Evolutionary conservation across 2,888 invertebrate genomes (phyloP).

Genomic region (Plusia festucae): DNA sequence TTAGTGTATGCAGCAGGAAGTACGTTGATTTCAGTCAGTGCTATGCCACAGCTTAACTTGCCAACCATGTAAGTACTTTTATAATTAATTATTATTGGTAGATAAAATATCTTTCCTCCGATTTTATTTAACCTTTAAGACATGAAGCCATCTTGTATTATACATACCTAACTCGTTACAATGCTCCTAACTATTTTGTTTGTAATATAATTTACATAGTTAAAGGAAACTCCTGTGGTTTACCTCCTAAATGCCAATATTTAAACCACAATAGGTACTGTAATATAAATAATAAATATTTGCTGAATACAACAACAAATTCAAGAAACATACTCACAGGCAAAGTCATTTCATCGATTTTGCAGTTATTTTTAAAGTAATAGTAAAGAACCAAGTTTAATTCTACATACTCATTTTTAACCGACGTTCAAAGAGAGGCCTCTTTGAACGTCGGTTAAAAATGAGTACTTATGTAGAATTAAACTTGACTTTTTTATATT

Average conservation of each 20-base stretch:
- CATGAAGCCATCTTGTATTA: too few relatives aligned
- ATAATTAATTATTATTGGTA: too few relatives aligned
- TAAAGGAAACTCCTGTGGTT: neutral
- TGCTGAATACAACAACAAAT: neutral
- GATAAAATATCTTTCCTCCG: too few relatives aligned
- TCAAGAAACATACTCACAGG: neutral
- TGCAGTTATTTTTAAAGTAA: neutral
- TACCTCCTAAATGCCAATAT: neutral
- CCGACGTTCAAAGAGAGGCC: too few relatives aligned
- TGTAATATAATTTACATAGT: neutral
- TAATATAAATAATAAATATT: neutral
- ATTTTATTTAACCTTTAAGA: neutral
- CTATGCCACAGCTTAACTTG: conserved; percentile 90
- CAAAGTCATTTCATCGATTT: neutral
- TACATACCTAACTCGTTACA: too few relatives aligned
- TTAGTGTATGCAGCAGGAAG: conserved; percentile 96
- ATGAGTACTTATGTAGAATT: too few relatives aligned
- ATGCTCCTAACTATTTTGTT: neutral
- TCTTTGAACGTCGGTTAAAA: too few relatives aligned
- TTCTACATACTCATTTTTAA: too few relatives aligned
- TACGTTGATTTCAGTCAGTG: conserved; percentile 92
- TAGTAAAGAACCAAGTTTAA: too few relatives aligned
- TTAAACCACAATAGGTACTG: neutral
- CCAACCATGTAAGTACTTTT: conserved; percentile 89
- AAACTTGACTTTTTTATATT: too few relatives aligned